These are phyloP conservation scores for Corythoichthys haematopterus DNA, from an alignment of 2,113 vertebrate genomes.

Conservation along the genomic window DNA sequence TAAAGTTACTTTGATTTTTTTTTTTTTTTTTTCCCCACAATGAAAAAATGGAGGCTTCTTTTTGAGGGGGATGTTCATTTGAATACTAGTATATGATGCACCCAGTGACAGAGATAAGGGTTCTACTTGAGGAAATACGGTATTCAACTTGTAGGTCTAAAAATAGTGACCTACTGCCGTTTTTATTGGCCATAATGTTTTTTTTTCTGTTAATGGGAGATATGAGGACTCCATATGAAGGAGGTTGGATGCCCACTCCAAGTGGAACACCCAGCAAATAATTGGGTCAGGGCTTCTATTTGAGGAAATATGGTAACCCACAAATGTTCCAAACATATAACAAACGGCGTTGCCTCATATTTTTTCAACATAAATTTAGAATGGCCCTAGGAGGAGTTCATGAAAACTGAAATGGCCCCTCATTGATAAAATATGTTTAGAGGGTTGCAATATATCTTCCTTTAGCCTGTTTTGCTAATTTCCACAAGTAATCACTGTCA, in stretches of 20 bases:
- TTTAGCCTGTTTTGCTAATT: constrained; percentile 52
- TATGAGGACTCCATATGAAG: neutral
- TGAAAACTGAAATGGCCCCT: neutral
- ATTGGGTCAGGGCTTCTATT: neutral
- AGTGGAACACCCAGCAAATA: neutral
- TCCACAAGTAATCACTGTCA: constrained; percentile 67
- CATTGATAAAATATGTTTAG: neutral
- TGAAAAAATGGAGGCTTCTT: neutral
- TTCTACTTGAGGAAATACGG: too few species aligned
- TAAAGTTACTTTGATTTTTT: too few species aligned
- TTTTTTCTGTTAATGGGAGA: neutral
- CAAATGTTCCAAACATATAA: neutral
- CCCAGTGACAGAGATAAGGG: neutral
- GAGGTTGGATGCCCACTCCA: neutral
- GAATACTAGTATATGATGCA: neutral
- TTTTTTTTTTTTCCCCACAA: too few species aligned
- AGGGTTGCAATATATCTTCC: constrained; percentile 33
- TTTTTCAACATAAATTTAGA: neutral
- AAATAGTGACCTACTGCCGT: too few species aligned
- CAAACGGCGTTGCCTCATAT: neutral
- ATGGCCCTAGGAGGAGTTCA: neutral
- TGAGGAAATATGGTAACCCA: neutral
- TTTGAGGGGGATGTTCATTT: neutral
- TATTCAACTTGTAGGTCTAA: too few species aligned
- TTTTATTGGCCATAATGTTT: too few species aligned